phyloP scores from a whole-genome alignment of 2,113 vertebrate species.

The Kryptolebias marmoratus region DNA sequence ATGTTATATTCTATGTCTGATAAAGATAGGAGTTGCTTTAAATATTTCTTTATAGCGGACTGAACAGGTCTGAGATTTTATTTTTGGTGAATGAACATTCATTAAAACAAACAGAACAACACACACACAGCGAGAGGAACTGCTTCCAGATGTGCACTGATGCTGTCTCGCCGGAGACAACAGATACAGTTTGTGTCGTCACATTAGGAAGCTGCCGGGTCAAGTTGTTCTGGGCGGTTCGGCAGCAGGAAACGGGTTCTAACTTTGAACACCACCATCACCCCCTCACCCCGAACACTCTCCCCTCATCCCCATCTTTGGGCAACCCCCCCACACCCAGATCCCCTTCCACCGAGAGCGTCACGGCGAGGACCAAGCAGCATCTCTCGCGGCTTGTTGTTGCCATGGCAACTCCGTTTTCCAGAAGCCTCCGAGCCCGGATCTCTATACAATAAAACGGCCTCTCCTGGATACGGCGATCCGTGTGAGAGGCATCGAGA shows the following conservation, averaged over 20 bases:
- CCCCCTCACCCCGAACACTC: neutral
- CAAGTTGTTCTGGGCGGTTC: slow-evolving; percentile 28
- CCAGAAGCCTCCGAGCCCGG: slow-evolving; percentile 72
- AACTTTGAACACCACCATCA: slow-evolving; percentile 41
- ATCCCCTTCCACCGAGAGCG: slow-evolving; percentile 50
- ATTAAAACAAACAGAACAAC: slow-evolving; percentile 18
- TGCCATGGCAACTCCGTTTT: slow-evolving; percentile 83
- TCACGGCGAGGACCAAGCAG: slow-evolving; percentile 69
- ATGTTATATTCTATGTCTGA: too few species aligned
- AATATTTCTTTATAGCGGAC: too few species aligned
- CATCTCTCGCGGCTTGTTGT: slow-evolving; percentile 78
- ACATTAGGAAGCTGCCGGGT: slow-evolving; percentile 18
- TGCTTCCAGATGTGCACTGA: slow-evolving; percentile 27
- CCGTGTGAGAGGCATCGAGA: slow-evolving; percentile 31
- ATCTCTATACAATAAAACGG: slow-evolving; percentile 70
- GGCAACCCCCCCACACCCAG: slow-evolving; percentile 55
- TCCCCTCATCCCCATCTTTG: slow-evolving; percentile 33
- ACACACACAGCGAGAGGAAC: slow-evolving; percentile 4
- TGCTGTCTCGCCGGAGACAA: slow-evolving; percentile 21
- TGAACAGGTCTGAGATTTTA: too few species aligned
- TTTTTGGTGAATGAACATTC: slow-evolving; percentile 1
- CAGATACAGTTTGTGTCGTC: slow-evolving; percentile 17
- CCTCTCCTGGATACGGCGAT: slow-evolving; percentile 62
- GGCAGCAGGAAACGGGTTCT: slow-evolving; percentile 15
- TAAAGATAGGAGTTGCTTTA: too few species aligned